Base-by-base conservation (phyloP, 2,113 vertebrate species). In the Oncorhynchus mykiss region DNA sequence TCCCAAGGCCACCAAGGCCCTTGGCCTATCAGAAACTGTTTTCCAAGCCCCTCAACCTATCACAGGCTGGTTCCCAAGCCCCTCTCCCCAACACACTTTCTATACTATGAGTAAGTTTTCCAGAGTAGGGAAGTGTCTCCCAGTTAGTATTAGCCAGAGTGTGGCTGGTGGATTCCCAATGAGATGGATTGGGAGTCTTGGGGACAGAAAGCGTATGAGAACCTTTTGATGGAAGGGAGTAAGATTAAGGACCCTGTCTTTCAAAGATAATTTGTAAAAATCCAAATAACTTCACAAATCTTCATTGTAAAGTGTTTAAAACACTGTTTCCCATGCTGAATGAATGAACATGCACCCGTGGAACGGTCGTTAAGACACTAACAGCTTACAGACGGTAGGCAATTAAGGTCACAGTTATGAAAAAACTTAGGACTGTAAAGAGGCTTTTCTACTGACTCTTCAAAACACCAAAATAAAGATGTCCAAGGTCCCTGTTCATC, bases 121-220 rank as follows among this genome's bases (percentile, higher is more conserved):
- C 34, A 39, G 34, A 9, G 34, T 34, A 34, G 6, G 6, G 34
- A 1, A 1, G 6, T 34, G 24, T 62, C 59, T 62, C 60, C 60
- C 13, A 8, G 60, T 62, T 11, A 6, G 60, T 11, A 7, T 64
- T 9, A 22, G 7, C 20, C 22, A 9, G 11, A 24, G 60, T 20
- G 20, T 64, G 60, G 60, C 6, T 22, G 20, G 20, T 22, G n/a
- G 60, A 64, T 24, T 64, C 34, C 34, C 34, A 39, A 70, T 66
- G 49, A 88, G 1, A 73, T 91, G 87, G 73, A 14, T 49, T 85
- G 86, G 88, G 77, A 84, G 76, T 57, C 78, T 39, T 89, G 87
- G 85, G 84, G 6, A 4, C 57, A 45, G 69, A 27, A 82, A 67
- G 20, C 85, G 72, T 86, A 86, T 12, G 71, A 88, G 78, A 88